phyloP scores from a whole-genome alignment of 2,113 vertebrate genomes.

The Phalacrocorax aristotelis region DNA sequence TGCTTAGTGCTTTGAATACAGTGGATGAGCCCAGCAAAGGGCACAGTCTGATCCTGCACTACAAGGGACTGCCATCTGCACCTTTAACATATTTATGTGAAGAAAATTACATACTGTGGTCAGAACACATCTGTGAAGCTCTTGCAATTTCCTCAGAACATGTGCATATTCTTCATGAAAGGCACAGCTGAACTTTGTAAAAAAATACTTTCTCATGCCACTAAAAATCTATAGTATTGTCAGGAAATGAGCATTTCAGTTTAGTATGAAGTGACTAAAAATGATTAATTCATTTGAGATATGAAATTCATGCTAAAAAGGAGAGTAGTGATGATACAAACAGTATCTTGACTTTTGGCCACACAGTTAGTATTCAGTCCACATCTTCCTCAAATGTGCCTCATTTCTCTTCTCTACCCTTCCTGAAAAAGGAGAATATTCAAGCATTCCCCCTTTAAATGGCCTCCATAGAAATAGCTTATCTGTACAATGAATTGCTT shows the following conservation, averaged over 20 bases:
- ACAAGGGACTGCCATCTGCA: background rate
- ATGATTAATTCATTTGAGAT: background rate
- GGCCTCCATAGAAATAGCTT: background rate
- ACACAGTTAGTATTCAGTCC: background rate
- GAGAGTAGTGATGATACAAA: background rate
- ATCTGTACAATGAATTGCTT: conserved; percentile 16
- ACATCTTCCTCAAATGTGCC: background rate
- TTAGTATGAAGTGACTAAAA: background rate
- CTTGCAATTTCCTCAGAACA: background rate
- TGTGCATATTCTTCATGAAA: background rate
- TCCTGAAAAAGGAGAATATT: background rate
- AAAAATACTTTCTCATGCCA: background rate
- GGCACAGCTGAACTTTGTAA: background rate
- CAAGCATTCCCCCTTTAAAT: background rate
- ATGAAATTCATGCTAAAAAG: background rate
- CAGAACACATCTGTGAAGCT: background rate
- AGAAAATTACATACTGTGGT: background rate
- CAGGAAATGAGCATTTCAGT: background rate
- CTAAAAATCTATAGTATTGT: background rate
- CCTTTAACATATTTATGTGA: background rate
- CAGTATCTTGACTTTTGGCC: background rate
- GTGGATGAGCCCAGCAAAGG: background rate
- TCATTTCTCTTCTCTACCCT: background rate
- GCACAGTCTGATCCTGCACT: background rate
- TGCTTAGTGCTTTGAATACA: background rate